These are phyloP conservation scores for Tetraneura akinire DNA, from an alignment of 1,140 invertebrate genomes.

Conservation along the genomic window DNA sequence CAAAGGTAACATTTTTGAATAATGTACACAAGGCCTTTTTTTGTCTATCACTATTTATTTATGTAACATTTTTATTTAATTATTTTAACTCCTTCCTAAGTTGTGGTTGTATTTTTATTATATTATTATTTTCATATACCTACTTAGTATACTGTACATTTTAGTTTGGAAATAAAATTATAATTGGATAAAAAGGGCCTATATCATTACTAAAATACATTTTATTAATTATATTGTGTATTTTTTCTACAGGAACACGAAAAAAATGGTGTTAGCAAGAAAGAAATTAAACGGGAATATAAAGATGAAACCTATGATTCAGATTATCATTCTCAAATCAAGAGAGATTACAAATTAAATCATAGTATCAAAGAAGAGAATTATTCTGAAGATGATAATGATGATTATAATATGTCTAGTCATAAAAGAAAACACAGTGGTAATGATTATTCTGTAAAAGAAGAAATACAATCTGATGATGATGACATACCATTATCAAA, in stretches of 20 bases:
- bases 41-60: slow-evolving; percentile 43
- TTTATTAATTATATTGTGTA: slow-evolving; percentile 6
- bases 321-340: slow-evolving; percentile 42
- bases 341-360: slow-evolving; percentile 41
- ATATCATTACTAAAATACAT: neutral
- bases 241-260: slow-evolving; percentile 36
- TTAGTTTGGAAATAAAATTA: slow-evolving; percentile 15
- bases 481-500: slow-evolving; percentile 48
- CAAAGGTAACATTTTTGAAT: slow-evolving; percentile 48
- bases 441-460: slow-evolving; percentile 30
- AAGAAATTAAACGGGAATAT: slow-evolving; percentile 45
- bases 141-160: neutral
- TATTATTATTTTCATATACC: neutral
- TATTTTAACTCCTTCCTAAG: slow-evolving; percentile 14
- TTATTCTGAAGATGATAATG: slow-evolving; percentile 32
- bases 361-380: slow-evolving; percentile 44
- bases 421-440: slow-evolving; percentile 31
- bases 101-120: neutral
- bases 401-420: slow-evolving; percentile 7
- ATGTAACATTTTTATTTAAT: slow-evolving; percentile 1
- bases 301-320: slow-evolving; percentile 35
- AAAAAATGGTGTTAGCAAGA: slow-evolving; percentile 44
- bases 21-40: slow-evolving; percentile 50
- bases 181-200: slow-evolving; percentile 46
- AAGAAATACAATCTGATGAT: slow-evolving; percentile 11